Evolutionary conservation across 2,888 invertebrate species (phyloP).

Genomic region (Tinea pellionella): DNA sequence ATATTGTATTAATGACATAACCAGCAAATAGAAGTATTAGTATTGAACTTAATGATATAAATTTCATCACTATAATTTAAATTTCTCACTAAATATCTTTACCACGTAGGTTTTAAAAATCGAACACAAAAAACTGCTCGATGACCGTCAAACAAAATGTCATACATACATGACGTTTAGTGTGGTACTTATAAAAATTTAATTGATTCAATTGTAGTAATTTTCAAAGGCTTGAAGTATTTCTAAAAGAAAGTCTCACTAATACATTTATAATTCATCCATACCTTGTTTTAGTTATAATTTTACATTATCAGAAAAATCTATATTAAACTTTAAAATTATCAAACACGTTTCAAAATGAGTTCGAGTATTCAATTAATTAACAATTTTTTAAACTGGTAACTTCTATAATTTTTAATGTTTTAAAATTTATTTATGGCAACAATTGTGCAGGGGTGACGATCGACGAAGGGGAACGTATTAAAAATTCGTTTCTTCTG

Average conservation of each 20-base stretch:
- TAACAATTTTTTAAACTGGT: not conserved
- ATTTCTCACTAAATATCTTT: conserved; percentile 41
- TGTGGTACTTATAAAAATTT: not conserved
- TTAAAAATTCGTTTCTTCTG: conserved; percentile 1
- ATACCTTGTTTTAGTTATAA: not conserved
- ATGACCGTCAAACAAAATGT: not conserved
- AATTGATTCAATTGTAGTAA: not conserved
- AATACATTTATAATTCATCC: not conserved
- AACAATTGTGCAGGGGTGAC: conserved; percentile 9
- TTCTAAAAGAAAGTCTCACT: not conserved
- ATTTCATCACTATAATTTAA: conserved; percentile 1
- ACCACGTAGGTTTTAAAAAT: conserved; percentile 12
- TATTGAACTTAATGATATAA: conserved; percentile 71
- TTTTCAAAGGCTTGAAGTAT: too few species aligned
- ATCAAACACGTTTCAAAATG: not conserved
- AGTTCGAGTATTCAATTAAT: not conserved
- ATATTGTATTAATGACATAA: conserved; percentile 80
- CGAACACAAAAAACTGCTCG: not conserved
- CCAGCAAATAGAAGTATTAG: conserved; percentile 73
- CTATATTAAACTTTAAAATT: not conserved
- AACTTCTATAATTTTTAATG: not conserved
- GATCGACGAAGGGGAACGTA: not conserved
- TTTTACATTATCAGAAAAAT: not conserved
- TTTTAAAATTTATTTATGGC: conserved; percentile 8
- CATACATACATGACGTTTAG: not conserved